Evolutionary conservation across 2,797 vertebrate genomes (phyloP), one percentile per base, ranked within the genome.

Genomic region (Halcyon badia): DNA sequence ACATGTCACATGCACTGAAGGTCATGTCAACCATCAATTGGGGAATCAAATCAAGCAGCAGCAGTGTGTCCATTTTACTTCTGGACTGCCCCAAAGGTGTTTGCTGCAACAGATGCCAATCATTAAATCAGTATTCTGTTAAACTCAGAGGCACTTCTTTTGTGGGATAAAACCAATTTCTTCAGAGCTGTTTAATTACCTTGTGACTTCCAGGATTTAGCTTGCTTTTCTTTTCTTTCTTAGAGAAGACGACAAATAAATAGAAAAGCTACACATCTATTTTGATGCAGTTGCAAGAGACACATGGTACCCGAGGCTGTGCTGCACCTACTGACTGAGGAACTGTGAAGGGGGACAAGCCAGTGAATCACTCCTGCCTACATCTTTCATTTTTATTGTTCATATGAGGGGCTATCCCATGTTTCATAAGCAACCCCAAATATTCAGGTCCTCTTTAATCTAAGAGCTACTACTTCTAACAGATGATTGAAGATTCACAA

Each of bases 31-130:
- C 49, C 86, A 87, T 8, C 81, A 79, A 39, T 0, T 37, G 35
- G 44, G 72, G 65, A 93, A 92, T 61, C 60, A 72, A 84, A 90
- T 58, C 66, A 83, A 86, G 86, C 80, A 87, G 62, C 46, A 89
- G 66, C 76, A 89, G 78, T 2, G 73, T 85, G 31, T 72, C 35
- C 77, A 20, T 71, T 93, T 82, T 79, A 61, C 76, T 96, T 86
- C 80, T 83, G 37, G 52, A 66, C 56, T 89, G 73, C 83, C 84
- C 77, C 75, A 94, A 86, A 92, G 21, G 37, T 46, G 78, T 51
- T 80, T 52, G 48, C 73, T 88, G 49, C 70, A 87, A 91, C 31
- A 13, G 18, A 78, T 26, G 69, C 58, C 70, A 56, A 56, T 89
- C 75, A 57, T 57, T 39, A 42, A 14, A 86, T 24, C 0, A 3